A percentile compares a stretch with the other conserved stretches of the same genome.
These are phyloP conservation scores for Rhabdornis inornatus DNA, from an alignment of 2,113 vertebrate genomes.

Conservation along the genomic window DNA sequence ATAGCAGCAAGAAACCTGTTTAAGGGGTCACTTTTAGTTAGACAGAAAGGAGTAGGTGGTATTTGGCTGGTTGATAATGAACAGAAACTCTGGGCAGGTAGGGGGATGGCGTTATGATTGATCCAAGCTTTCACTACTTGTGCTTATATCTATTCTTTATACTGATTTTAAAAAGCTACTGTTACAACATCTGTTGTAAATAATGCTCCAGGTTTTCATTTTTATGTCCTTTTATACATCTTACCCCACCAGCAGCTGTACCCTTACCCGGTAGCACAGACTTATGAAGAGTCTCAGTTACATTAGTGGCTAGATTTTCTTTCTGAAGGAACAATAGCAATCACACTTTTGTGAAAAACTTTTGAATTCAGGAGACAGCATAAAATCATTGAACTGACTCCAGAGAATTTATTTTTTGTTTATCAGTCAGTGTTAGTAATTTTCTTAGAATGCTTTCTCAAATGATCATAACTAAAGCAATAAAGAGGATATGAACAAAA, in stretches of 20 bases:
- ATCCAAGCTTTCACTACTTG: not conserved
- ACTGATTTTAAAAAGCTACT: not conserved
- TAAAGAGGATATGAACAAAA: not conserved
- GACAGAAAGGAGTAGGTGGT: not conserved
- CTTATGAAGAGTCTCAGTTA: not conserved
- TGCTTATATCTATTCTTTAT: not conserved
- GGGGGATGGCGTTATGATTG: not conserved
- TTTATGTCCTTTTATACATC: not conserved
- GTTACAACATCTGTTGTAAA: not conserved
- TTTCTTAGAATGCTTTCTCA: not conserved
- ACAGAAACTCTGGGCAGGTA: not conserved
- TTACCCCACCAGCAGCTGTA: not conserved
- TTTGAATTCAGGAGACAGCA: not conserved
- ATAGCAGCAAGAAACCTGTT: not conserved
- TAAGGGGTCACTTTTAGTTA: constrained; percentile 63
- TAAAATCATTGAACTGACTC: not conserved
- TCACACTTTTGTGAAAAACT: not conserved
- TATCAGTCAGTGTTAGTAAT: not conserved
- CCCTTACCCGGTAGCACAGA: not conserved
- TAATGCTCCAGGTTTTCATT: not conserved
- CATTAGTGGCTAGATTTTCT: not conserved
- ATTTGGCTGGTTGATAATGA: not conserved
- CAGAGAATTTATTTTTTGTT: not conserved
- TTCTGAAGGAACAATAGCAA: not conserved
- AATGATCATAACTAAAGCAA: not conserved